Percentiles rank a stretch among this genome's conserved stretches.
Conservation (phyloP, 2,797 vertebrate species). For the Sebastes taczanowskii region DNA sequence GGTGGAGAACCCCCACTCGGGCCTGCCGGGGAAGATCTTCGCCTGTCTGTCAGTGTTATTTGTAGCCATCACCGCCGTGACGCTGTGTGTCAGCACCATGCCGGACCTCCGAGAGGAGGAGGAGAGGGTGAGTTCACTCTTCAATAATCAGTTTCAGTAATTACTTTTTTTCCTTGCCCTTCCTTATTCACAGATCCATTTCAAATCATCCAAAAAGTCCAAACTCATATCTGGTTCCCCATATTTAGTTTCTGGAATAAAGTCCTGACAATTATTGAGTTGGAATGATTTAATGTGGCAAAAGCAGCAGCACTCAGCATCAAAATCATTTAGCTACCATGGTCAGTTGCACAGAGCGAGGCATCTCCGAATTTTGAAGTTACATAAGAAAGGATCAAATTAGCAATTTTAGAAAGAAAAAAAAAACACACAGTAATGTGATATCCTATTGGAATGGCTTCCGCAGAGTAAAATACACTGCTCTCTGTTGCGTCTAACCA, state of each 20-base stretch:
- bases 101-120: constrained; percentile 94
- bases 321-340: background rate
- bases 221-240: background rate
- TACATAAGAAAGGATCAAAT: background rate
- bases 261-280: background rate
- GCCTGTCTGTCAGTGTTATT: constrained; percentile 93
- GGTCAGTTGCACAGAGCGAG: background rate
- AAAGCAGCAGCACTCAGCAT: background rate
- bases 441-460: background rate
- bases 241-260: background rate
- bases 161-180: background rate
- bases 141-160: background rate
- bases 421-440: background rate
- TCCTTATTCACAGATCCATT: background rate
- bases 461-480: background rate
- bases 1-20: constrained; percentile 95
- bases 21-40: constrained; percentile 94
- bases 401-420: background rate
- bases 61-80: constrained; percentile 94
- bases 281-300: background rate
- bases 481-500: background rate
- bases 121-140: constrained; percentile 89
- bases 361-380: background rate
- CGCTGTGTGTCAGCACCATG: constrained; percentile 97
- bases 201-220: background rate